Base-by-base conservation (phyloP, 2,113 vertebrate species). In the Sitta europaea region DNA sequence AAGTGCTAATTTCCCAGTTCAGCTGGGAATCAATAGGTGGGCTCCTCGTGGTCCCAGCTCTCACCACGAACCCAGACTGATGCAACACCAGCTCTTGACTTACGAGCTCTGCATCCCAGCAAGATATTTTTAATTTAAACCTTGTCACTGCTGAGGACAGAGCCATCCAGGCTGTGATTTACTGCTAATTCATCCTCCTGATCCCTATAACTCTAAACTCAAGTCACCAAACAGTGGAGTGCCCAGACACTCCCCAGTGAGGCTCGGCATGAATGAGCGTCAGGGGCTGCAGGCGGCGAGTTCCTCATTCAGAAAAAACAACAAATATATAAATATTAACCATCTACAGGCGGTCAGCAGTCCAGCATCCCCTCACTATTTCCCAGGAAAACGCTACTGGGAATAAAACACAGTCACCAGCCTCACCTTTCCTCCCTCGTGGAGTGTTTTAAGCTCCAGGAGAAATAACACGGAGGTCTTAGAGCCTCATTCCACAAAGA, bases 111-210 rank as follows among this genome's bases (percentile, higher is more conserved):
- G 94, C 96, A 92, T 90, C 87, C 77, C 14, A 1, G 95, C 80
- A 9, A 97, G 97, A 93, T 92, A 90, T 86, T 93, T 96, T 97
- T 96, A 96, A 98, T 98, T 97, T 98, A 96, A 97, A 95, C 95
- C 94, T 90, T 61, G 75, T 88, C 14, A 42, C 85, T 91, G 86
- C 89, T 82, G 95, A 95, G 95, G 95, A 96, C 5, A 3, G 90
- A 95, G 94, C 96, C 95, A 96, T 79, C 93, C 88, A 12, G 96
- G 96, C 97, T 95, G 97, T 97, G 97, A 98, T 98, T 98, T 97
- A 98, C 93, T 96, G 95, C 86, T 97, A 92, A 96, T 97, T 97
- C 94, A 40, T 92, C 50, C 48, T 95, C 90, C 88, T 25, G 15
- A 78, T 91, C 93, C 95, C 97, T 95, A 62, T 88, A 93, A 97